Evolutionary conservation across 23 tunicate genomes (phyloP).

Genomic region (Styela clava): DNA sequence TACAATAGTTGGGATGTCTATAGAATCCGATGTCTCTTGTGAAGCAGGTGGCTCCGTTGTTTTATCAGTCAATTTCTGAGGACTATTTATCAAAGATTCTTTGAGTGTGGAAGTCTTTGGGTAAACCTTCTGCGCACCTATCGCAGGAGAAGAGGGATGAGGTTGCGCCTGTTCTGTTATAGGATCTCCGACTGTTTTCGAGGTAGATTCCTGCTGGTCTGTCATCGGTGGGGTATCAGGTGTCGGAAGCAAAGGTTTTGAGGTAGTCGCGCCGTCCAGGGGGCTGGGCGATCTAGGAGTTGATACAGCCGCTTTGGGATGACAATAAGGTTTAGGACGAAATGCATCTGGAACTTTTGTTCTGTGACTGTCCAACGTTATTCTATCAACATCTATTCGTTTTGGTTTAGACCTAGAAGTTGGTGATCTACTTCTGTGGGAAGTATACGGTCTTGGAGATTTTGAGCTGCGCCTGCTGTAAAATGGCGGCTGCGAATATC

Average conservation of each 20-base stretch:
- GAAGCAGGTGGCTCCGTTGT: not conserved
- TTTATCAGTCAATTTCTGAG: too few relatives aligned
- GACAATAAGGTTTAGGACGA: not conserved
- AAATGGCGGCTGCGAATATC: not conserved
- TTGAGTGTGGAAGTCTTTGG: not conserved
- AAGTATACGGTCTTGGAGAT: not conserved
- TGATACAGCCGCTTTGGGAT: not conserved
- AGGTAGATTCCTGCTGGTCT: too few relatives aligned
- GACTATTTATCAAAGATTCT: not conserved
- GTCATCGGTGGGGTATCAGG: not conserved
- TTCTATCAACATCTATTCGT: not conserved
- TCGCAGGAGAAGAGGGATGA: not conserved
- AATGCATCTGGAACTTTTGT: not conserved
- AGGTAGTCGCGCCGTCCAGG: not conserved
- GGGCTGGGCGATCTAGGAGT: not conserved
- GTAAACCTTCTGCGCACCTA: not conserved
- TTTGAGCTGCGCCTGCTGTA: not conserved
- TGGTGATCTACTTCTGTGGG: not conserved
- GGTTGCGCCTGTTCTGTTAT: too few relatives aligned
- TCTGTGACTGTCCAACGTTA: not conserved
- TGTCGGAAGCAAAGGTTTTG: not conserved
- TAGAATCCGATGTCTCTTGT: not conserved
- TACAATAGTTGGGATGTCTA: not conserved
- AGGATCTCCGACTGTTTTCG: too few relatives aligned
- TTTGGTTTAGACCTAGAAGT: too few relatives aligned